Percentiles rank a stretch among this genome's conserved stretches.
Evolutionary conservation across 1,140 invertebrate genomes (phyloP).

Genomic region (Pteromalus puparum): DNA sequence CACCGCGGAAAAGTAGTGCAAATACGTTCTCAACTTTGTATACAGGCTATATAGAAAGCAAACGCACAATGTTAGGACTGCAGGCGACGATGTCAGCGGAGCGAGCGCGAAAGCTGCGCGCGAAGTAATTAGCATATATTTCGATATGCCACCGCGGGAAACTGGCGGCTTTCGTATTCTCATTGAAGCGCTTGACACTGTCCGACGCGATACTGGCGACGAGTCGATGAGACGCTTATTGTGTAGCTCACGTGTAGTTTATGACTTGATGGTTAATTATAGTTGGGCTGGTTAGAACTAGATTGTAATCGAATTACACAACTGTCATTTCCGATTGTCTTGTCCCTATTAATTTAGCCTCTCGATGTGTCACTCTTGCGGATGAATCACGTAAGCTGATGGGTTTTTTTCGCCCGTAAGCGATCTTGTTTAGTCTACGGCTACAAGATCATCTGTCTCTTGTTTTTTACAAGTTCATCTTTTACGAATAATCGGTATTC

Average conservation of each 20-base stretch:
- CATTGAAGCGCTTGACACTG: not conserved
- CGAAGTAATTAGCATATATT: conserved; percentile 18
- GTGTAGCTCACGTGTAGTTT: not conserved
- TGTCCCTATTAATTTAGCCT: not conserved
- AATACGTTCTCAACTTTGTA: no score
- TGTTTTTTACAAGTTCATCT: no score
- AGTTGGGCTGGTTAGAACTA: not conserved
- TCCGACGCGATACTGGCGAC: no score
- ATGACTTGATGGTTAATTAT: not conserved
- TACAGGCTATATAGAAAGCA: not conserved
- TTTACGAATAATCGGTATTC: no score
- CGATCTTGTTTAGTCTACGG: no score
- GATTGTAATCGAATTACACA: not conserved
- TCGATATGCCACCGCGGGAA: not conserved
- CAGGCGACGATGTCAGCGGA: not conserved
- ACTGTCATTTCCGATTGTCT: not conserved
- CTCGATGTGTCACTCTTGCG: not conserved
- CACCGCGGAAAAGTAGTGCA: no score
- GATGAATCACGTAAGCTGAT: not conserved
- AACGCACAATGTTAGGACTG: not conserved
- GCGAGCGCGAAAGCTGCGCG: not conserved
- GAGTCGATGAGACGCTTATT: not conserved
- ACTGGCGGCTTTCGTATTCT: not conserved
- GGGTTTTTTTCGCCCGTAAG: no score
- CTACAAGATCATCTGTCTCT: no score